phyloP scores from a whole-genome alignment of 2,113 vertebrate species.

The Dipodomys ordii region DNA sequence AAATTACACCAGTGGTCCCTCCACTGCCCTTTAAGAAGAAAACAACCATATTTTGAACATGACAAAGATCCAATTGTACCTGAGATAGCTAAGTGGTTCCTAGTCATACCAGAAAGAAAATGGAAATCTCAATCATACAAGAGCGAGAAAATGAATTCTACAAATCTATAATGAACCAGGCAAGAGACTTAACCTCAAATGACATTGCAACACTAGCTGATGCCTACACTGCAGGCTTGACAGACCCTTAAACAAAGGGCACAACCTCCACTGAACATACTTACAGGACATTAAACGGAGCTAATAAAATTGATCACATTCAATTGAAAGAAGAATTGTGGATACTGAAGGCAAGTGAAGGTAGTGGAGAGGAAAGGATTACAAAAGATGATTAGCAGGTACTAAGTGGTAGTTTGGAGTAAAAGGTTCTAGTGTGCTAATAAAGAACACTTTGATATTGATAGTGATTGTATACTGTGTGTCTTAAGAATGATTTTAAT shows the following conservation, averaged over 20 bases:
- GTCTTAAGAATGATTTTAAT: not conserved
- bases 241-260: not conserved
- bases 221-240: not conserved
- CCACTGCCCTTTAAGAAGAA: not conserved
- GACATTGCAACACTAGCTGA: no score
- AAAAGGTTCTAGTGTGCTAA: not conserved
- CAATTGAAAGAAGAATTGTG: not conserved
- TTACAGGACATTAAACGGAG: not conserved
- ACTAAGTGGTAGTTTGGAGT: not conserved
- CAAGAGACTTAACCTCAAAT: not conserved
- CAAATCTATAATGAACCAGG: not conserved
- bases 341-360: not conserved
- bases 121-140: not conserved
- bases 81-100: no score
- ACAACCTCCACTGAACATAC: not conserved
- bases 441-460: not conserved
- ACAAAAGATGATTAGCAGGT: not conserved
- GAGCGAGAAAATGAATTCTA: not conserved
- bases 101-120: not conserved
- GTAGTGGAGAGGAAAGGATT: not conserved
- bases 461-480: not conserved
- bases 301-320: not conserved
- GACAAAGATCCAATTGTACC: not conserved
- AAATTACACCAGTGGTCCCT: not conserved
- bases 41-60: not conserved